Base-by-base conservation (phyloP, 2,113 vertebrate genomes). In the Xerus inauris region DNA sequence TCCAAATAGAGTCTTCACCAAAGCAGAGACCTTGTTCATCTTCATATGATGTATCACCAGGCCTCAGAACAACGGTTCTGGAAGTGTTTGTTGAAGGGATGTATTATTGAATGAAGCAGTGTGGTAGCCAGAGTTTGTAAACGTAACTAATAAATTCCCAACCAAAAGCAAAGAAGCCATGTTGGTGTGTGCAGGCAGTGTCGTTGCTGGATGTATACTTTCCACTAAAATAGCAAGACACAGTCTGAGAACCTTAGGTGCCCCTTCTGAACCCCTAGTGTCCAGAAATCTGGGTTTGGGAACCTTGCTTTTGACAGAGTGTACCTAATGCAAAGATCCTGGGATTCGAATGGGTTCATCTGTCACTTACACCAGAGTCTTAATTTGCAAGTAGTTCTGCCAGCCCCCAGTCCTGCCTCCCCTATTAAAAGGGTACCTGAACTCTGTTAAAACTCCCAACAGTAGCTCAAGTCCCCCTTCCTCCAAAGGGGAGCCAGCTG, bases 1-100 rank as follows among this genome's bases (percentile, higher is more conserved):
- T 79, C 40, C 62, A 28, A 0, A 51, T 0, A 4, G 13, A 35
- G 35, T 0, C 13, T 75, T 14, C 40, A 2, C 4, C 75, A 42
- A 42, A 92, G 30, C 40, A 86, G 89, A 89, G 79, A 67, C n/a
- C 51, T 64, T 28, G 7, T 54, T 24, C 42, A 11, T 79, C 71
- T 83, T 73, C 59, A 6, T 67, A 40, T 47, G 54, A n/a, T 77
- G 24, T 67, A 13, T 73, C 54, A 47, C 17, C 11, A 38, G 57
- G 76, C 40, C 22, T 90, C 59, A 62, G 75, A 80, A 69, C 38
- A 79, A 22, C 65, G 26, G 13, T 83, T 84, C 57, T 49, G 64
- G 24, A 77, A 75, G n/a, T 32, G 32, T 71, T 79, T 57, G 26
- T 69, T 73, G 42, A 75, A 89, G 47, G 59, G n/a, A 62, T 26